Percentiles rank a stretch among this genome's conserved stretches.
phyloP scores from a whole-genome alignment of 2,113 vertebrate genomes.

The Notarius quadriscutis region DNA sequence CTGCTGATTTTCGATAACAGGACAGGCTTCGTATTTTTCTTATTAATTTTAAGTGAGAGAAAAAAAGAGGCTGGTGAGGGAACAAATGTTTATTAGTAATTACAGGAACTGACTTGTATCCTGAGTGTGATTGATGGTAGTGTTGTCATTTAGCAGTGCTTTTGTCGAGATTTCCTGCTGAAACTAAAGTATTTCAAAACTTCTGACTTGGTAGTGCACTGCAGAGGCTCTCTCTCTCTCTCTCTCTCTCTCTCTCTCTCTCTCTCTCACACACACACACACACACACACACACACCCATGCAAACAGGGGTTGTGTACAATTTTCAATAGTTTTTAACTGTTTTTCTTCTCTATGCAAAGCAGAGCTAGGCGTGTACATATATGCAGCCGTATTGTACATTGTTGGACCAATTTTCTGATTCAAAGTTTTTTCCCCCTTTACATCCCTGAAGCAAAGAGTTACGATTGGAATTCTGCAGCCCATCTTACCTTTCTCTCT shows the following conservation, averaged over 20 bases:
- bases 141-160: neutral
- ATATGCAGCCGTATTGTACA: neutral
- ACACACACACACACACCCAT: neutral
- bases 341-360: neutral
- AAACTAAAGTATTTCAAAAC: neutral
- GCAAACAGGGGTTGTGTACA: neutral
- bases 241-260: neutral
- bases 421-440: neutral
- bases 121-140: neutral
- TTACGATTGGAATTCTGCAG: slow-evolving; percentile 32
- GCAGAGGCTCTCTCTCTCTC: neutral
- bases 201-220: neutral
- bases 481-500: neutral
- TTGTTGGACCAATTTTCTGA: neutral
- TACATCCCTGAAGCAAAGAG: neutral
- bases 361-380: neutral
- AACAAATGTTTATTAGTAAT: neutral
- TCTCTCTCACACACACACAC: neutral
- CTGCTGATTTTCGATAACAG: neutral
- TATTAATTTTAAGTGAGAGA: neutral
- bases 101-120: neutral
- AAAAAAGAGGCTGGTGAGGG: neutral
- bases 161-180: neutral
- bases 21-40: neutral
- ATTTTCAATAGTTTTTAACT: neutral